A percentile compares a stretch with the other conserved stretches of the same genome.
These are phyloP conservation scores for Drosophila cardini DNA, from an alignment of 1,140 invertebrate genomes.

Conservation along the genomic window DNA sequence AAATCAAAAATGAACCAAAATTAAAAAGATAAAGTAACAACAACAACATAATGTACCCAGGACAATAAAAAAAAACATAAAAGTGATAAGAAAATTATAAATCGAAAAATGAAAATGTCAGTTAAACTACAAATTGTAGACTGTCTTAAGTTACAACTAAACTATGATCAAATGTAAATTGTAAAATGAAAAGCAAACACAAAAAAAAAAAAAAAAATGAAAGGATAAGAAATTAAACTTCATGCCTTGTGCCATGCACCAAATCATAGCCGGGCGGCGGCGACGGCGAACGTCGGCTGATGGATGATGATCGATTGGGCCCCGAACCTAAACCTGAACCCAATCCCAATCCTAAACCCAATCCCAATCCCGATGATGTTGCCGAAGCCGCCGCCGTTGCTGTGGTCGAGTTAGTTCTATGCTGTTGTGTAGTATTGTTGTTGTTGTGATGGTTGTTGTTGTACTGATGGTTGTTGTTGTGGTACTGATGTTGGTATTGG, in stretches of 20 bases:
- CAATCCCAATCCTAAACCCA: slow-evolving; percentile 1
- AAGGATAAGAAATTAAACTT: slow-evolving; percentile 75
- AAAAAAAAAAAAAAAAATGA: slow-evolving; percentile 43
- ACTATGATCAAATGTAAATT: neutral
- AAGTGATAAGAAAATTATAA: slow-evolving; percentile 10
- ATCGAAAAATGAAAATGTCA: neutral
- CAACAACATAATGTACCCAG: slow-evolving; percentile 35
- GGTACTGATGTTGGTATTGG: slow-evolving; percentile 59
- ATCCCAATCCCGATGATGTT: slow-evolving; percentile 21
- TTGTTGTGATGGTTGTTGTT: slow-evolving; percentile 53
- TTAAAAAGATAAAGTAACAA: slow-evolving; percentile 2
- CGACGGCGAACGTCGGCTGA: slow-evolving; percentile 71
- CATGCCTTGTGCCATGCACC: slow-evolving; percentile 85
- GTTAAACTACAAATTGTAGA: neutral
- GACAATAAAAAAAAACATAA: slow-evolving; percentile 4
- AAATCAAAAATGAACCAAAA: slow-evolving; percentile 21
- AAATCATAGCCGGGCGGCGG: slow-evolving; percentile 85
- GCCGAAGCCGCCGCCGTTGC: slow-evolving; percentile 29
- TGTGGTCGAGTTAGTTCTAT: slow-evolving; percentile 78
- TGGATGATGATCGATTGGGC: slow-evolving; percentile 34
- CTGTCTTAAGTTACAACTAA: slow-evolving; percentile 25
- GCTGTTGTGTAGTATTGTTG: slow-evolving; percentile 64
- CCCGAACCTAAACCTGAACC: neutral
- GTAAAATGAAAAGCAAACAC: slow-evolving; percentile 15
- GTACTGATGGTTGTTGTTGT: slow-evolving; percentile 59